phyloP scores from a whole-genome alignment of 2,113 vertebrate genomes.

The Corythornis madagascariensis region DNA sequence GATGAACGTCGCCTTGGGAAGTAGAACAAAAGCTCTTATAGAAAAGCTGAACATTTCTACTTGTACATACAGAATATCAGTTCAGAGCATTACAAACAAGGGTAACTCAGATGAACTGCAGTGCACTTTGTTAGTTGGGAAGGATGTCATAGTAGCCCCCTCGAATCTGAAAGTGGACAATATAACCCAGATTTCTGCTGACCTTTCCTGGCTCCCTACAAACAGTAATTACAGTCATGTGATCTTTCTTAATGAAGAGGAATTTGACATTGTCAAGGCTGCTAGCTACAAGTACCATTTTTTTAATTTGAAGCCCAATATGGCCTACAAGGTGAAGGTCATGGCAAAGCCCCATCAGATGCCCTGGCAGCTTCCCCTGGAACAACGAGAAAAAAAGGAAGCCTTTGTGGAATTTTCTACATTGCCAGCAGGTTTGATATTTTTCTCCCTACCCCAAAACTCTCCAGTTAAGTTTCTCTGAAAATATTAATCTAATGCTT shows the following conservation, averaged over 20 bases:
- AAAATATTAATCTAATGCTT: background rate
- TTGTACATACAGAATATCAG: conserved; percentile 89
- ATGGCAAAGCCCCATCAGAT: conserved; percentile 95
- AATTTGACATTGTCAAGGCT: conserved; percentile 90
- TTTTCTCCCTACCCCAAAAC: background rate
- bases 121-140: conserved; percentile 93
- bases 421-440: conserved; percentile 88
- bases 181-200: conserved; percentile 88
- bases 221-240: conserved; percentile 97
- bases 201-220: conserved; percentile 94
- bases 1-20: conserved; percentile 85
- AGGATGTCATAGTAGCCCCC: conserved; percentile 93
- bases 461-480: background rate
- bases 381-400: conserved; percentile 93
- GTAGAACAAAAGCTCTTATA: conserved; percentile 91
- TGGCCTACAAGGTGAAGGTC: conserved; percentile 90
- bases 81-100: conserved; percentile 89
- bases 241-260: conserved; percentile 93
- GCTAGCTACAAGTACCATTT: conserved; percentile 92
- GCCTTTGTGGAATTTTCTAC: conserved; percentile 94
- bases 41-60: conserved; percentile 91
- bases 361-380: conserved; percentile 96
- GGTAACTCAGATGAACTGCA: conserved; percentile 91
- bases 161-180: conserved; percentile 89
- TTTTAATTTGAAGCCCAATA: conserved; percentile 90